Evolutionary conservation across 2,888 invertebrate species (phyloP).

Genomic region (Chrysotoxum bicinctum): DNA sequence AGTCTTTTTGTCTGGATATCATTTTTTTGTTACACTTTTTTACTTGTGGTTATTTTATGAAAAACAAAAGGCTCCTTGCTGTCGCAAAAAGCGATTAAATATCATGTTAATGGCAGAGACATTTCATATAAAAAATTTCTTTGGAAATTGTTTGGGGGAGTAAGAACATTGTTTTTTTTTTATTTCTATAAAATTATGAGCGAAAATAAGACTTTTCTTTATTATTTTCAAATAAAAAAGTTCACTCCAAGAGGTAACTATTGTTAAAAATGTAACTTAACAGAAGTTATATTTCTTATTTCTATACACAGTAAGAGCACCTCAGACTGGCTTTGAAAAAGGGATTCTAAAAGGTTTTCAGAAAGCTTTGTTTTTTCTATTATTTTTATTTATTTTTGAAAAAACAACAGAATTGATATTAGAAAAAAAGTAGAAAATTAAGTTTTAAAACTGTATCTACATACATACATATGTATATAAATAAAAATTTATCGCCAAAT

Average conservation of each 20-base stretch:
- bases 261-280: neutral
- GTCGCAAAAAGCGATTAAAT: conserved; percentile 17
- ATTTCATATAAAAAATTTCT: neutral
- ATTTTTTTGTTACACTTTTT: conserved; percentile 7
- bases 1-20: neutral
- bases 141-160: neutral
- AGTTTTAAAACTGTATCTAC: too few relatives aligned
- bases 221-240: neutral
- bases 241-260: neutral
- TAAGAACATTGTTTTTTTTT: neutral
- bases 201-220: neutral
- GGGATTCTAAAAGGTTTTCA: too few relatives aligned
- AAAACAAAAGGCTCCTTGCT: neutral
- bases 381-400: too few relatives aligned
- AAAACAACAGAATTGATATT: too few relatives aligned
- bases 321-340: too few relatives aligned
- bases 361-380: too few relatives aligned
- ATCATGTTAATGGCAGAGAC: conserved; percentile 13
- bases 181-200: neutral
- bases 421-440: too few relatives aligned
- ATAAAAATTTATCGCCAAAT: too few relatives aligned
- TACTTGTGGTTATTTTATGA: conserved; percentile 8
- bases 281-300: too few relatives aligned
- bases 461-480: too few relatives aligned
- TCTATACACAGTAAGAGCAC: too few relatives aligned